Conservation (phyloP, 2,888 invertebrate genomes). For the Mongoloraphidia duomilia region DNA sequence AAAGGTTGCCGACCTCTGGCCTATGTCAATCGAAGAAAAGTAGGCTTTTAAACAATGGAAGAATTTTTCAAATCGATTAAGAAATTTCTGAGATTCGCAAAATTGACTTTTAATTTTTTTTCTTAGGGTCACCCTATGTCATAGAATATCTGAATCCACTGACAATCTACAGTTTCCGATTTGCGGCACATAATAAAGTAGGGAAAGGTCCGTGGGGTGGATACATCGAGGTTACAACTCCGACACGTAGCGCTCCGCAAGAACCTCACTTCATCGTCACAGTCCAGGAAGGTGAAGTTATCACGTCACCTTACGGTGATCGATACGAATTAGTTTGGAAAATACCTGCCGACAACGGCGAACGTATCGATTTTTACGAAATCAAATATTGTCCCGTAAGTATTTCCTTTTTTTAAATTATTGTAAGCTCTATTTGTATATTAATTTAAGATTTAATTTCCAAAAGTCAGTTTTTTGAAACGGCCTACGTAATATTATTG, state of each 20-base stretch:
- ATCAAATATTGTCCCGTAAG: conserved; percentile 69
- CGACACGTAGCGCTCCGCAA: conserved; percentile 62
- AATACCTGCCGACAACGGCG: conserved; percentile 78
- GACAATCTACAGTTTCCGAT: conserved; percentile 65
- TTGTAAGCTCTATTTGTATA: background rate
- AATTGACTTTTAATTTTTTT: conserved; percentile 5
- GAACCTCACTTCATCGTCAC: conserved; percentile 45
- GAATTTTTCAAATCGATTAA: no score
- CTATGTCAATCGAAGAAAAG: no score
- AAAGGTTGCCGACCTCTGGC: no score
- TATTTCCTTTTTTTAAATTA: conserved; percentile 11
- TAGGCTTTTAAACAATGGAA: no score
- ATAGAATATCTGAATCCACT: conserved; percentile 66
- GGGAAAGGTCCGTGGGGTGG: conserved; percentile 64
- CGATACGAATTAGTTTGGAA: conserved; percentile 74
- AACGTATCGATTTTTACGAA: conserved; percentile 70
- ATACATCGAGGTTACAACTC: conserved; percentile 52
- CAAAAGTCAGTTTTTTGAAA: no score
- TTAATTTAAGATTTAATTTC: no score
- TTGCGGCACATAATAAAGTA: conserved; percentile 73
- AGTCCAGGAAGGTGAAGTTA: conserved; percentile 33
- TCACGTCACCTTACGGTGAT: conserved; percentile 53
- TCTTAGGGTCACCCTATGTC: conserved; percentile 57
- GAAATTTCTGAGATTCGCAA: background rate
- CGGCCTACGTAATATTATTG: no score